Percentiles rank a stretch among this genome's conserved stretches.
phyloP scores from a whole-genome alignment of 2,888 invertebrate genomes.

The Coelinius sp. region DNA sequence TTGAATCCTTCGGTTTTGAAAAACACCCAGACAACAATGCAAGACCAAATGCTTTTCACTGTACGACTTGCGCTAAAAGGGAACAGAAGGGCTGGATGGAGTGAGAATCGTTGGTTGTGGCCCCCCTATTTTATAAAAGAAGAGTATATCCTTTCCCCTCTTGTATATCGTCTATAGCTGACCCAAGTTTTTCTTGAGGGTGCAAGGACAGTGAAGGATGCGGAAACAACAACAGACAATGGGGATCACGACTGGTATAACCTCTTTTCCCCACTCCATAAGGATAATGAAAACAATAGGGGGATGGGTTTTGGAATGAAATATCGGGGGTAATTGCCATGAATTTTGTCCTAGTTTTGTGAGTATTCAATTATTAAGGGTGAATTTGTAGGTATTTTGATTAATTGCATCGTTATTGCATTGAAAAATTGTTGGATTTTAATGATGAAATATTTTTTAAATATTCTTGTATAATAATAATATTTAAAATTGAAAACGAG shows the following conservation, averaged over 20 bases:
- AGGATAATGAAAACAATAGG: slow-evolving; percentile 6
- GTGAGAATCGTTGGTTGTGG: background rate
- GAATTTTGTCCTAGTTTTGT: background rate
- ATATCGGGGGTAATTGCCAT: background rate
- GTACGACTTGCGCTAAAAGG: slow-evolving; percentile 28
- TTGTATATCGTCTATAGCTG: slow-evolving; percentile 27
- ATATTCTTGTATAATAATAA: no score
- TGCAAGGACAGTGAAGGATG: background rate
- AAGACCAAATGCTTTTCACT: slow-evolving; percentile 44
- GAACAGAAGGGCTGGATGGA: slow-evolving; percentile 13
- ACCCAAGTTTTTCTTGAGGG: slow-evolving; percentile 37
- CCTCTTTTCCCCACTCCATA: slow-evolving; percentile 5
- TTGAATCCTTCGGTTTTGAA: slow-evolving; percentile 31
- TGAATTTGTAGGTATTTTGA: background rate
- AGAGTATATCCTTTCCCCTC: slow-evolving; percentile 27
- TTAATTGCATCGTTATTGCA: background rate
- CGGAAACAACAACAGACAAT: slow-evolving; percentile 7
- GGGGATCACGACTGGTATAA: slow-evolving; percentile 12
- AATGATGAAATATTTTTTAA: background rate
- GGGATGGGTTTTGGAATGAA: background rate
- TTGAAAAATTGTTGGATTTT: background rate
- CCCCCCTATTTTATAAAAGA: slow-evolving; percentile 4
- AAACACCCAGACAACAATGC: slow-evolving; percentile 41
- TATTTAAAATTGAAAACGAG: no score
- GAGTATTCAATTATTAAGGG: background rate